Conservation (phyloP, 2,797 vertebrate species). For the Falco naumanni region DNA sequence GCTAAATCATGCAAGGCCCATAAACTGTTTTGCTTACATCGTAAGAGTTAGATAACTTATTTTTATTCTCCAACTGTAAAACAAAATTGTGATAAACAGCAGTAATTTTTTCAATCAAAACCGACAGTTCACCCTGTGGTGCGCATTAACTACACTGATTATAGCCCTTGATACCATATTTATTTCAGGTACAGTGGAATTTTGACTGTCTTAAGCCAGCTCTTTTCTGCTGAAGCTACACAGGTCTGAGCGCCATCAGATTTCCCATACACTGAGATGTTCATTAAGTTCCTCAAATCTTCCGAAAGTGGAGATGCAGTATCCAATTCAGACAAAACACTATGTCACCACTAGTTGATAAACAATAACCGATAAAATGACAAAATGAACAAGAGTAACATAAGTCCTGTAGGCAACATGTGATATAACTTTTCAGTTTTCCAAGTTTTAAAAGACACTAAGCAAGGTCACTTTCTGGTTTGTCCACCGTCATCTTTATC, state of each 20-base stretch:
- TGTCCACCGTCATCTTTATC: slow-evolving; percentile 70
- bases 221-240: slow-evolving; percentile 39
- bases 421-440: slow-evolving; percentile 71
- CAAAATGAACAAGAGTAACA: slow-evolving; percentile 58
- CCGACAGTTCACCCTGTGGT: not conserved
- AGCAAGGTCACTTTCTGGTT: slow-evolving; percentile 78
- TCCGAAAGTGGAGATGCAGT: slow-evolving; percentile 50
- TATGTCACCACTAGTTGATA: slow-evolving; percentile 49
- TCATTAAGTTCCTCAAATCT: slow-evolving; percentile 67
- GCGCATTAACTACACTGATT: slow-evolving; percentile 56
- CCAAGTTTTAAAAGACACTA: slow-evolving; percentile 69
- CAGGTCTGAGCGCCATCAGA: slow-evolving; percentile 62
- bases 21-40: slow-evolving; percentile 65
- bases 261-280: slow-evolving; percentile 54
- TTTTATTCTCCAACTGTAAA: slow-evolving; percentile 65
- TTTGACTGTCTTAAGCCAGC: slow-evolving; percentile 63
- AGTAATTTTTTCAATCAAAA: slow-evolving; percentile 10
- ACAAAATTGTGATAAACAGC: slow-evolving; percentile 41
- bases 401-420: slow-evolving; percentile 77
- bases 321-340: slow-evolving; percentile 75
- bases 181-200: slow-evolving; percentile 50
- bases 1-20: slow-evolving; percentile 77
- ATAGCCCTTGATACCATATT: slow-evolving; percentile 78
- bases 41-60: slow-evolving; percentile 64
- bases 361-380: slow-evolving; percentile 58